phyloP scores from a whole-genome alignment of 2,797 vertebrate genomes.

The Esox lucius region DNA sequence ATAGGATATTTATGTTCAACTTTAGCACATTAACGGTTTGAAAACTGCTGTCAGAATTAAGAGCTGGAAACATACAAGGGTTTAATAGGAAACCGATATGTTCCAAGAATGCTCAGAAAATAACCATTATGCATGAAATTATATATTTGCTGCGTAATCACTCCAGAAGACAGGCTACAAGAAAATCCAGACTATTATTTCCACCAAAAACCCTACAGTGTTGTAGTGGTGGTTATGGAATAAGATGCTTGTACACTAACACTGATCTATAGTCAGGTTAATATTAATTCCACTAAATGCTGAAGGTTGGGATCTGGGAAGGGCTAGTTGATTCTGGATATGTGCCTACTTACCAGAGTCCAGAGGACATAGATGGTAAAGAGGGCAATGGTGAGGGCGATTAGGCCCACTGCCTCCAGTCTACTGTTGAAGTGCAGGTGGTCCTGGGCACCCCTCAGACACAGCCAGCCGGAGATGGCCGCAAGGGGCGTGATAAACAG shows the following conservation, averaged over 20 bases:
- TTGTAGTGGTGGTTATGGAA: neutral
- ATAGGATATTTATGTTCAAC: neutral
- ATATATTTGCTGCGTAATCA: neutral
- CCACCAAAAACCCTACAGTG: neutral
- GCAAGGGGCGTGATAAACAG: constrained; percentile 94
- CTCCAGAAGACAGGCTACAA: too few species aligned
- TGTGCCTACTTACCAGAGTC: constrained; percentile 84
- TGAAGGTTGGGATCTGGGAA: too few species aligned
- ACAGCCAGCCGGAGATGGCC: constrained; percentile 94
- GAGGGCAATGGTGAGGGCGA: constrained; percentile 94
- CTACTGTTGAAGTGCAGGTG: constrained; percentile 91
- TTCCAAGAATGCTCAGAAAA: constrained; percentile 8
- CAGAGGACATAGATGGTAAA: constrained; percentile 97
- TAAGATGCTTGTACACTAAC: neutral
- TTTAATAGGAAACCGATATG: neutral
- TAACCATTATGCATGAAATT: neutral
- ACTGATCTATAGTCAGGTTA: neutral
- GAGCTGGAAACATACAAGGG: neutral
- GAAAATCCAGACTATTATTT: neutral
- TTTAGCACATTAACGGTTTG: neutral
- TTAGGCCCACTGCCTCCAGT: constrained; percentile 91
- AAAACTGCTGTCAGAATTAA: neutral
- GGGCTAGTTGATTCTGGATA: neutral
- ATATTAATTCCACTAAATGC: too few species aligned
- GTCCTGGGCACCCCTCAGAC: constrained; percentile 90